Percentiles rank a stretch among this genome's conserved stretches.
Evolutionary conservation across 1,140 invertebrate species (phyloP).

Genomic region (Caenorhabditis tropicalis): DNA sequence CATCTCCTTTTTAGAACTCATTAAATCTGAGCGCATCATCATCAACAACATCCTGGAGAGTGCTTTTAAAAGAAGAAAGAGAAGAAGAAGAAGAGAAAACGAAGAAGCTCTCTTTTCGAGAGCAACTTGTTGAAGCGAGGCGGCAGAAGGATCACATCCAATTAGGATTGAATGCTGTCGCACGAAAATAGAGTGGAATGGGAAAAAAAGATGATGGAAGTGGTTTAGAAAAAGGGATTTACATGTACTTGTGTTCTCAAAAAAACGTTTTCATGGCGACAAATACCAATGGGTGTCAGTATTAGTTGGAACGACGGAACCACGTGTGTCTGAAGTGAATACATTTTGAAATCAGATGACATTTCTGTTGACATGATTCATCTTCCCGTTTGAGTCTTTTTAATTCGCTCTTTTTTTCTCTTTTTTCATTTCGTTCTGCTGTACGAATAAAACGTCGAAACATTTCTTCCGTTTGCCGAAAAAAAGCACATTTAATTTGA

Average conservation of each 20-base stretch:
- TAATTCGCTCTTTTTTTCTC: neutral
- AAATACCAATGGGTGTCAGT: neutral
- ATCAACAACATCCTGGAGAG: constrained; percentile 38
- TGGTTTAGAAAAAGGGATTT: neutral
- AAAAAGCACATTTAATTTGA: constrained; percentile 26
- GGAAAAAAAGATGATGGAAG: neutral
- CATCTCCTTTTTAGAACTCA: constrained; percentile 41
- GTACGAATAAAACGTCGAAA: constrained; percentile 9
- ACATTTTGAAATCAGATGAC: neutral
- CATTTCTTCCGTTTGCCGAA: constrained; percentile 30
- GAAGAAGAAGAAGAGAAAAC: neutral
- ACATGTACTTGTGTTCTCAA: neutral
- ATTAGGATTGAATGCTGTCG: constrained; percentile 38
- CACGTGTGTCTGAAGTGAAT: neutral
- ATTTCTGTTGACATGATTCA: neutral
- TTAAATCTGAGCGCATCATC: constrained; percentile 36
- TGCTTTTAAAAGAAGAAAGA: constrained; percentile 27
- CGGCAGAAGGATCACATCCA: constrained; percentile 41
- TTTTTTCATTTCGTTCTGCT: constrained; percentile 23
- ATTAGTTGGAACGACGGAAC: neutral
- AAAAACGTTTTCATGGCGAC: neutral
- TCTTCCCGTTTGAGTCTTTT: neutral
- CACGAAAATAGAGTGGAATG: neutral
- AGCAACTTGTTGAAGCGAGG: constrained; percentile 43
- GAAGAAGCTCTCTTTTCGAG: neutral